phyloP scores from a whole-genome alignment of 2,888 invertebrate species.

The Diarsia dahlii region DNA sequence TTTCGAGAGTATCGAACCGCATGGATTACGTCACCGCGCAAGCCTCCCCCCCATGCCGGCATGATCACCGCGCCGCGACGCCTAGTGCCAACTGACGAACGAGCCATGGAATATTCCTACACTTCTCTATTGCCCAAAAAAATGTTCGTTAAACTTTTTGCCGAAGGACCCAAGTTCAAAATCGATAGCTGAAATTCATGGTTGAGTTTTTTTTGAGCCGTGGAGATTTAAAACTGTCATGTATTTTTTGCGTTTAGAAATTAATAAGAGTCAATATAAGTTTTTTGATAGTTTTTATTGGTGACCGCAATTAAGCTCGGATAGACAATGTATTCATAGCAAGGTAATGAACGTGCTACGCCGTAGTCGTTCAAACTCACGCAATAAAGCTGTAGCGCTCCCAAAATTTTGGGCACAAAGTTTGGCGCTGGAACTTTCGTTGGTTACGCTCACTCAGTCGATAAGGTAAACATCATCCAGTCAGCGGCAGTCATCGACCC shows the following conservation, averaged over 20 bases:
- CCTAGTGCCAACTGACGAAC: slow-evolving; percentile 69
- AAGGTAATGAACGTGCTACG: slow-evolving; percentile 65
- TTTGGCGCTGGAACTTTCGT: slow-evolving; percentile 80
- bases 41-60: slow-evolving; percentile 77
- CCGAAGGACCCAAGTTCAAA: slow-evolving; percentile 47
- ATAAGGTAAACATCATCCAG: slow-evolving; percentile 86
- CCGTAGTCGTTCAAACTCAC: slow-evolving; percentile 68
- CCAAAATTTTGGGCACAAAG: slow-evolving; percentile 73
- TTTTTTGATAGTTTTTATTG: slow-evolving; percentile 31
- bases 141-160: slow-evolving; percentile 61
- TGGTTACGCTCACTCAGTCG: slow-evolving; percentile 82
- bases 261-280: slow-evolving; percentile 27
- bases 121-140: slow-evolving; percentile 68
- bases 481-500: slow-evolving; percentile 85
- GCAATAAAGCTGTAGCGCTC: slow-evolving; percentile 71
- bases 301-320: slow-evolving; percentile 23
- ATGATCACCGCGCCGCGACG: slow-evolving; percentile 66
- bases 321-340: slow-evolving; percentile 56
- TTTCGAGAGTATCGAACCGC: slow-evolving; percentile 87
- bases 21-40: slow-evolving; percentile 86
- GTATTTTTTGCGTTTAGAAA: slow-evolving; percentile 42
- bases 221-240: slow-evolving; percentile 38
- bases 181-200: slow-evolving; percentile 44
- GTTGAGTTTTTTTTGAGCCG: slow-evolving; percentile 44
- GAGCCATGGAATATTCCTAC: slow-evolving; percentile 75